Base-by-base conservation (phyloP, 2,888 invertebrate species). In the Dicranocentrus wangi region DNA sequence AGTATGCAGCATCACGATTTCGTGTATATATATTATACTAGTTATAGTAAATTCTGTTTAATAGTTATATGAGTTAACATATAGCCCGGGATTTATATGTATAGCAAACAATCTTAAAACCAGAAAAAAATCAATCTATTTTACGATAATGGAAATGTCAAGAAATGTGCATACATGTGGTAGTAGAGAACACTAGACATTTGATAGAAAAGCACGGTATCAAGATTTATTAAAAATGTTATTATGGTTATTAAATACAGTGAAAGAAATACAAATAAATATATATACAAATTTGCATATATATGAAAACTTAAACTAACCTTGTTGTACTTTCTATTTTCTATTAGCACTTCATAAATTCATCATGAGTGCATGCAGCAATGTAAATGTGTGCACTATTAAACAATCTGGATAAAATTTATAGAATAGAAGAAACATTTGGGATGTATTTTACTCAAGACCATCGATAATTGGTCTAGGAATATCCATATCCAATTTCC, bases 121-220 rank as follows among this genome's bases (percentile, higher is more conserved):
- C 19, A 23, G 3, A 2, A 55, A 55, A 55, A 1, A 55, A 19
- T 17, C 7, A 55, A 8, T 51, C 51, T 55, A 55, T 55, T 55
- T 55, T 55, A 55, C 55, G 15, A 55, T 55, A 55, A 55, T 55
- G 55, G 55, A 55, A 55, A 55, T 25, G 23, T n/a, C 47, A n/a
- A n/a, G 10, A 47, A n/a, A 47, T n/a, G 7, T n/a, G 47, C 7
- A 10, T n/a, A 47, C 47, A 47, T 47, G 47, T 47, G n/a, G 47
- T 47, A 47, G n/a, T n/a, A 47, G 15, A 47, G 10, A 10, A 47
- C 47, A 39, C 10, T 47, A 32, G n/a, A n/a, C 5, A 15, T 47
- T 47, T 47, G 47, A 3, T 47, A 47, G 15, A 47, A 47, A n/a
- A n/a, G 15, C 47, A n/a, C 47, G 13, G 3, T 47, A 47, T 47